These are phyloP conservation scores for Fregetta grallaria DNA, from an alignment of 2,113 vertebrate genomes.

Conservation along the genomic window DNA sequence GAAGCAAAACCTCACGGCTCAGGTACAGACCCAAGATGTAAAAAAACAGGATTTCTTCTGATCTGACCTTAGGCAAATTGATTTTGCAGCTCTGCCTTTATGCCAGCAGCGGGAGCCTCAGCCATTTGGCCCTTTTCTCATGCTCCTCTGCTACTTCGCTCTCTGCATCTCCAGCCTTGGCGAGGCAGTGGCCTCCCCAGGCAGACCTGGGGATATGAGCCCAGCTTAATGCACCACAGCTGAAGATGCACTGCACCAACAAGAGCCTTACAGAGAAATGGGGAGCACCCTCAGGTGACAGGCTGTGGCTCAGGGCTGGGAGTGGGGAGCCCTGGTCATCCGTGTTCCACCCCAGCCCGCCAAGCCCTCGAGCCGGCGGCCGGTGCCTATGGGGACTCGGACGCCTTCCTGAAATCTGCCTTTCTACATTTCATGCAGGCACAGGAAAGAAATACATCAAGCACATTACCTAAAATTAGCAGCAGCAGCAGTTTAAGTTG, in stretches of 20 bases:
- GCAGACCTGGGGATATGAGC: accelerated
- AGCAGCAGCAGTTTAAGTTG: background rate
- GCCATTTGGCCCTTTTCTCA: background rate
- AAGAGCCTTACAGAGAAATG: too few species aligned
- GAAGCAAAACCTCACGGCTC: background rate
- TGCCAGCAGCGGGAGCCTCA: accelerated
- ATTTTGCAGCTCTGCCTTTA: background rate
- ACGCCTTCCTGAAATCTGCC: background rate
- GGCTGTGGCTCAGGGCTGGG: background rate
- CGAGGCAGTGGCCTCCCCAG: too few species aligned
- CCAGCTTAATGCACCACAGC: background rate
- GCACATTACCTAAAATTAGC: background rate
- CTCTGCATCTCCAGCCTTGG: background rate
- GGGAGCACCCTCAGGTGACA: background rate
- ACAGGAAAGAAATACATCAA: background rate
- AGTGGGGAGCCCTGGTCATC: background rate
- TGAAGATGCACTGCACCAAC: background rate
- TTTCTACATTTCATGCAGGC: background rate
- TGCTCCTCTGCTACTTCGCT: background rate
- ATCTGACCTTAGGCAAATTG: background rate
- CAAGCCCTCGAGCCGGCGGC: background rate
- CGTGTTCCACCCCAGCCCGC: background rate
- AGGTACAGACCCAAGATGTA: too few species aligned
- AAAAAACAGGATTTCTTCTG: background rate
- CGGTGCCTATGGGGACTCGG: accelerated